These are phyloP conservation scores for Oasisia sp. DNA, from an alignment of 2,888 invertebrate genomes.

Conservation along the genomic window DNA sequence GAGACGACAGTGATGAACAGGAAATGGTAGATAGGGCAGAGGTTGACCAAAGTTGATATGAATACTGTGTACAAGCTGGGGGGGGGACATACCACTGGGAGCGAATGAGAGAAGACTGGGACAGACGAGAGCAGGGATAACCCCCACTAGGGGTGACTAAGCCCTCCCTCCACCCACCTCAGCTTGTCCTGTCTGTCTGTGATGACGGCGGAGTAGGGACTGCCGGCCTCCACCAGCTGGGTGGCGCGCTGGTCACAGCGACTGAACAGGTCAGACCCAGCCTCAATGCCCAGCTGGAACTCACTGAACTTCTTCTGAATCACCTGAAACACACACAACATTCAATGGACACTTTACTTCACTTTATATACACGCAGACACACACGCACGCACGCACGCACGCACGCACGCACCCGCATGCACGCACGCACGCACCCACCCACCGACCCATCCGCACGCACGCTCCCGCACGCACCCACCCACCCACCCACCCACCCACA, in stretches of 20 bases:
- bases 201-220: constrained; percentile 85
- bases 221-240: constrained; percentile 74
- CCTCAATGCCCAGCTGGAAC: constrained; percentile 82
- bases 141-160: too few relatives aligned
- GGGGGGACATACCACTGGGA: too few relatives aligned
- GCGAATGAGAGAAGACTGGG: too few relatives aligned
- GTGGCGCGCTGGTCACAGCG: constrained; percentile 60
- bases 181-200: constrained; percentile 86
- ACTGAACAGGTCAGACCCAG: constrained; percentile 87
- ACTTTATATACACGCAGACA: background rate
- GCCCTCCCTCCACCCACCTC: constrained; percentile 70
- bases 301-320: constrained; percentile 89
- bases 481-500: too few relatives aligned
- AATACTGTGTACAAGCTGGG: too few relatives aligned
- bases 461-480: background rate
- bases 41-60: too few relatives aligned
- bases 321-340: constrained; percentile 66
- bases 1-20: too few relatives aligned
- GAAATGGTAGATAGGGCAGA: too few relatives aligned
- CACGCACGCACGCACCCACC: too few relatives aligned
- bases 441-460: too few relatives aligned
- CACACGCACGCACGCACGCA: background rate
- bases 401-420: too few relatives aligned
- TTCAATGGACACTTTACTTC: background rate
- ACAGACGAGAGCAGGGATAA: too few relatives aligned